A percentile compares a stretch with the other conserved stretches of the same genome.
phyloP scores from a whole-genome alignment of 2,888 invertebrate species.

The Drosophila kuntzei region DNA sequence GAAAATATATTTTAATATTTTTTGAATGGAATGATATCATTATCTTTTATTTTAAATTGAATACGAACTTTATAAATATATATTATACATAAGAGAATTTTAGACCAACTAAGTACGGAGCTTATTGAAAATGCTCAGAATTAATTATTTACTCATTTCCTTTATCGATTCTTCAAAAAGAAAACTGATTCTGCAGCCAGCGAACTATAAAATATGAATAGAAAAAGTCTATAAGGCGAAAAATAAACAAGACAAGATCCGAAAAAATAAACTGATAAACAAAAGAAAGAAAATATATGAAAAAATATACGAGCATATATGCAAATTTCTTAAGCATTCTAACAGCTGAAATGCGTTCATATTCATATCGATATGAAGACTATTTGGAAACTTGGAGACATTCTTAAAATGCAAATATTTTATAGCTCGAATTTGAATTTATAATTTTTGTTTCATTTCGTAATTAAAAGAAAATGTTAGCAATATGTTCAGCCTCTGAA shows the following conservation, averaged over 20 bases:
- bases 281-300: conserved; percentile 4
- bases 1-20: neutral
- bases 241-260: conserved; percentile 31
- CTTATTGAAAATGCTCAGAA: neutral
- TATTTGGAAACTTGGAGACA: conserved; percentile 47
- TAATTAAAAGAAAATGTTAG: conserved; percentile 37
- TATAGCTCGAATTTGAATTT: conserved; percentile 33
- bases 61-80: neutral
- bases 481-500: conserved; percentile 64
- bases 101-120: neutral
- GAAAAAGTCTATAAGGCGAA: conserved; percentile 24
- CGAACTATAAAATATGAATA: conserved; percentile 13
- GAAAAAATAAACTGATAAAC: conserved; percentile 17
- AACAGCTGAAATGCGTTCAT: conserved; percentile 45
- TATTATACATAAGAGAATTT: neutral
- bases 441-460: neutral
- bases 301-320: conserved; percentile 42
- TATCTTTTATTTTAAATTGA: neutral
- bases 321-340: conserved; percentile 48
- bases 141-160: neutral
- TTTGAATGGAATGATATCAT: neutral
- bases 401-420: conserved; percentile 58
- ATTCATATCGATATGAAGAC: conserved; percentile 28
- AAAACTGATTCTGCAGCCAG: conserved; percentile 10
- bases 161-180: conserved; percentile 1